These are phyloP conservation scores for Lindbergichthys nudifrons DNA, from an alignment of 2,797 vertebrate species.

Conservation along the genomic window DNA sequence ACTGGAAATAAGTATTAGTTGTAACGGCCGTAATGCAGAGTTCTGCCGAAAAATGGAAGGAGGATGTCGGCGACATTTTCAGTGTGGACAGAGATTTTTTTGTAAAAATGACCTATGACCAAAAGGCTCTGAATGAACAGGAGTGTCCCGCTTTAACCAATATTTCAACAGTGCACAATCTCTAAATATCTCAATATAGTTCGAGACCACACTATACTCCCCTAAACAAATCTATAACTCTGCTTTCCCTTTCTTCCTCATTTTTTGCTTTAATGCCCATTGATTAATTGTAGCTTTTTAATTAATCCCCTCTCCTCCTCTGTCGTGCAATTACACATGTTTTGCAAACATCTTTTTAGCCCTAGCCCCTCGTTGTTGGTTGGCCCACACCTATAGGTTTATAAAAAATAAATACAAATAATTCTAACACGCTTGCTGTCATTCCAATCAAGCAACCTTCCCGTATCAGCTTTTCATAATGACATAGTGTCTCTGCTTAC, in stretches of 20 bases:
- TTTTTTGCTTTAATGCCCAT: neutral
- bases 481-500: constrained; percentile 30
- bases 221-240: neutral
- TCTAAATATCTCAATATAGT: neutral
- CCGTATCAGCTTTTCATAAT: constrained; percentile 23
- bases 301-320: neutral
- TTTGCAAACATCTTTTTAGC: neutral
- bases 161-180: neutral
- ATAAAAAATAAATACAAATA: neutral
- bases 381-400: neutral
- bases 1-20: neutral
- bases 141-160: neutral
- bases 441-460: constrained; percentile 16
- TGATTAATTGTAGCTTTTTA: constrained; percentile 11
- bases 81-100: neutral
- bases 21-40: neutral
- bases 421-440: constrained; percentile 5
- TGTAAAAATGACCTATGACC: neutral
- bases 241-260: neutral
- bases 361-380: neutral
- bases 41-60: neutral
- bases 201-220: neutral
- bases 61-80: neutral
- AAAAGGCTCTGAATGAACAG: neutral
- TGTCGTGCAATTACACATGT: neutral